These are phyloP conservation scores for Cordilura impudica DNA, from an alignment of 2,888 invertebrate species.

Conservation along the genomic window DNA sequence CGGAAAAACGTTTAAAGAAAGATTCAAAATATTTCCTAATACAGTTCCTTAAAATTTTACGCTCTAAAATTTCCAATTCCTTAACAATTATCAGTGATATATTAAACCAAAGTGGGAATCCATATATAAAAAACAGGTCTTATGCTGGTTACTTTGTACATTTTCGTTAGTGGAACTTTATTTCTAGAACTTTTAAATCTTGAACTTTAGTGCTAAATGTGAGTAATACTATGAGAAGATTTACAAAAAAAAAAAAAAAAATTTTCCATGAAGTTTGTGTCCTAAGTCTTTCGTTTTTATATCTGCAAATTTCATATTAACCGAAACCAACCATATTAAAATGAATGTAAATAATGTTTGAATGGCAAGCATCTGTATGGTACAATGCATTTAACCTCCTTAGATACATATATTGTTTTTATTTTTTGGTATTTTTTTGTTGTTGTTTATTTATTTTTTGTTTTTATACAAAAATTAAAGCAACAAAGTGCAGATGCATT, in stretches of 20 bases:
- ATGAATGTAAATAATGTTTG: background rate
- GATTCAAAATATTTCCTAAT: too few relatives aligned
- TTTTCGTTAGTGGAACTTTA: too few relatives aligned
- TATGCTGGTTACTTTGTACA: too few relatives aligned
- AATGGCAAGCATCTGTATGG: slow-evolving; percentile 17
- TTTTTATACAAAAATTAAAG: slow-evolving; percentile 8
- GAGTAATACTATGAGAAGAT: too few relatives aligned
- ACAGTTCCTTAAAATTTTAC: too few relatives aligned
- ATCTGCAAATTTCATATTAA: background rate
- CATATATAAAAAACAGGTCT: too few relatives aligned
- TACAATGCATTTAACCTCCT: slow-evolving; percentile 48
- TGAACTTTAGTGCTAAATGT: background rate
- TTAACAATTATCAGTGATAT: too few relatives aligned
- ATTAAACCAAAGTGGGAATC: too few relatives aligned
- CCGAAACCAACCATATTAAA: background rate
- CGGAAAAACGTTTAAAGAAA: too few relatives aligned
- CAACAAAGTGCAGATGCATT: slow-evolving; percentile 46
- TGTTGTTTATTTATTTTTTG: background rate
- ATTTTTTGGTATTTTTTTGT: slow-evolving; percentile 20
- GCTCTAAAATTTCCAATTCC: too few relatives aligned
- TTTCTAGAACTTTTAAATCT: too few relatives aligned
- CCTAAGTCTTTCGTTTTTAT: slow-evolving; percentile 2
- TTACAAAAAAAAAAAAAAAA: slow-evolving; percentile 6
- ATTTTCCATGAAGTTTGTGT: slow-evolving; percentile 12
- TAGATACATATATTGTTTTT: slow-evolving; percentile 1